Evolutionary conservation across 1,140 invertebrate species (phyloP).

Genomic region (Triops cancriformis): DNA sequence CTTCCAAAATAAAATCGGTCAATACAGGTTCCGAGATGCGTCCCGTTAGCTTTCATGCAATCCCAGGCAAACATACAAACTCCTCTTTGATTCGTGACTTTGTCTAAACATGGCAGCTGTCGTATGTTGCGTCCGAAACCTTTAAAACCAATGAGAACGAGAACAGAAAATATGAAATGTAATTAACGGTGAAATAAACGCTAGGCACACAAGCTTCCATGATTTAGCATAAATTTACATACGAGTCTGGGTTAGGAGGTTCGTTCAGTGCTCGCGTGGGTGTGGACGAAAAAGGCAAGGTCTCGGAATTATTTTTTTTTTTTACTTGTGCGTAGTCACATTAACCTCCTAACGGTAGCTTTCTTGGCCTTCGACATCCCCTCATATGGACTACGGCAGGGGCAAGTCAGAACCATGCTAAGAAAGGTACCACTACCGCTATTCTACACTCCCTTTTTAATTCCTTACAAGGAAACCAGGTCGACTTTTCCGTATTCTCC

Average conservation of each 20-base stretch:
- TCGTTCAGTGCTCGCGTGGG: not conserved
- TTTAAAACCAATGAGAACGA: slow-evolving; percentile 41
- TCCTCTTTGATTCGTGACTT: slow-evolving; percentile 65
- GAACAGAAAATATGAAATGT: not conserved
- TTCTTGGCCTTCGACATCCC: not conserved
- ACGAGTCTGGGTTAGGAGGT: not conserved
- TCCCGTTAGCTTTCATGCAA: slow-evolving; percentile 81
- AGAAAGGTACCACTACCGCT: not conserved
- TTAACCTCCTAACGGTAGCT: not conserved
- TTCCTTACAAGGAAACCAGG: not conserved
- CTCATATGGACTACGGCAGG: not conserved
- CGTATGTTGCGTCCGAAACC: slow-evolving; percentile 73
- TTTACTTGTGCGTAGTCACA: not conserved
- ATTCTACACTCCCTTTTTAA: not conserved
- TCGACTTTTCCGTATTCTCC: not conserved
- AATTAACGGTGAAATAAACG: not conserved
- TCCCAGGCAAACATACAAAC: slow-evolving; percentile 91
- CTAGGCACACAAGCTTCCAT: not conserved
- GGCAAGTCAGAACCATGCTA: not conserved
- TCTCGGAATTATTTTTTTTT: not conserved
- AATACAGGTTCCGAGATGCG: slow-evolving; percentile 80
- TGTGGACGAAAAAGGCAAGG: not conserved
- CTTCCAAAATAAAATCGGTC: slow-evolving; percentile 86
- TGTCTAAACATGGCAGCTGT: slow-evolving; percentile 72
- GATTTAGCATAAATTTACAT: not conserved